Conservation (phyloP, 2,113 vertebrate genomes). For the Carollia perspicillata region DNA sequence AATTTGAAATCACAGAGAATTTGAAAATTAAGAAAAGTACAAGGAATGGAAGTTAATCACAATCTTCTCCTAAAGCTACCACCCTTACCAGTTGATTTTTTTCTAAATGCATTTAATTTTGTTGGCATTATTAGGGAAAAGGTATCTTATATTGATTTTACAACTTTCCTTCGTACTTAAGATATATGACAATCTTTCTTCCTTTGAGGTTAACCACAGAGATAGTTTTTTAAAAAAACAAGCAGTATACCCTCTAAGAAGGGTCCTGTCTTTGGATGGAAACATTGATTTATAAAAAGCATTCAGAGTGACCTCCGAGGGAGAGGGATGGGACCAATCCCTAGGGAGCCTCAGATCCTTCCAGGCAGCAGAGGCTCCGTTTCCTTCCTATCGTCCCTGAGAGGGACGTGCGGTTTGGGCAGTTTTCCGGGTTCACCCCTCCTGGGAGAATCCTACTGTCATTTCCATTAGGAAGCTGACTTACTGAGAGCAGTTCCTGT, state of each 20-base stretch:
- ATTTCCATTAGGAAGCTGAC: constrained; percentile 83
- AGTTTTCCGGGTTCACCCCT: constrained; percentile 35
- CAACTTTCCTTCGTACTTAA: background rate
- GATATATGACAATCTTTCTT: background rate
- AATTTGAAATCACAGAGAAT: background rate
- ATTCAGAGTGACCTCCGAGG: background rate
- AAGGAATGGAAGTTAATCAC: background rate
- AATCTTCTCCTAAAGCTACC: background rate
- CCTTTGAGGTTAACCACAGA: background rate
- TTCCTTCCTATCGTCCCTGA: constrained; percentile 79
- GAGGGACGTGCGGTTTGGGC: constrained; percentile 28
- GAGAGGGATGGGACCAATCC: background rate
- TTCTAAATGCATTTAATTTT: background rate
- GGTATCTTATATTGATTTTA: background rate
- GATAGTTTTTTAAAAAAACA: background rate
- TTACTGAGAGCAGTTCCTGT: constrained; percentile 78
- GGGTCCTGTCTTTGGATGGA: background rate
- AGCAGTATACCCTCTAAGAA: background rate
- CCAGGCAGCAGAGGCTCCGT: background rate
- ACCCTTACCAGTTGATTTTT: background rate
- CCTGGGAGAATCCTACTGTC: constrained; percentile 75
- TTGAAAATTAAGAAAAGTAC: background rate
- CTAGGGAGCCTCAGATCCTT: constrained; percentile 36
- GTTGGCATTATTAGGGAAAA: background rate
- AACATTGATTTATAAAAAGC: background rate